Base-by-base conservation (phyloP, 2,888 invertebrate species). In the Drosophila melanosoma region DNA sequence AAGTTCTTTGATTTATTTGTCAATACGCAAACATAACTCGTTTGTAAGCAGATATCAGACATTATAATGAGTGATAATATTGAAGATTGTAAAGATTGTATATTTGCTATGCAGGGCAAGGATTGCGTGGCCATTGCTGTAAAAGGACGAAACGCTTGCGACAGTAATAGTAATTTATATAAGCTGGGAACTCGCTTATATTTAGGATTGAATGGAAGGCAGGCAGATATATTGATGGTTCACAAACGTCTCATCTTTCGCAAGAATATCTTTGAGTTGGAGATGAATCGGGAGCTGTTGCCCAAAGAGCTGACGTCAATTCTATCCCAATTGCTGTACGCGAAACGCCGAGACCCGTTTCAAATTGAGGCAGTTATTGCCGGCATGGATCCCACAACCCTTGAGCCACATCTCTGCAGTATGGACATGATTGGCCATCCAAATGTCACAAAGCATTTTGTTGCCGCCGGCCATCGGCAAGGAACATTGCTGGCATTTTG, bases 81-180 rank as follows among this genome's bases (percentile, higher is more conserved):
- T 1, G 1, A n/a, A 8, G 0, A 0, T 20, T 1, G 97, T 90
- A 99, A 99, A 94, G 99, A 98, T 79, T 97, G 98, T 64, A 96
- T 99, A 87, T 96, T 99, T 79, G 99, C 99, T 35, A 99, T 99
- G 99, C 97, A 96, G 90, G 99, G 99, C n/a, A 97, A 98, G 90
- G 95, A 98, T 89, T 99, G 99, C 93, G 98, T 99, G 51, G 98
- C 98, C 12, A 98, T 99, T 92, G 99, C 99, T 90, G 95, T 99
- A 69, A 98, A 98, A n/a, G 93, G 96, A 97, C 0, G 97, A 98
- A 99, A 99, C 0, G 95, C 99, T 62, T 95, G 96, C 5, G 96
- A 96, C 40, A 96, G 99, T 93, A 99, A 98, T 91, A 96, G 98
- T 81, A 98, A 98, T 94, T 96, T 99, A 29, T 98, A 96, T 92